Base-by-base conservation (phyloP, 2,113 vertebrate species). In the Fregetta grallaria region DNA sequence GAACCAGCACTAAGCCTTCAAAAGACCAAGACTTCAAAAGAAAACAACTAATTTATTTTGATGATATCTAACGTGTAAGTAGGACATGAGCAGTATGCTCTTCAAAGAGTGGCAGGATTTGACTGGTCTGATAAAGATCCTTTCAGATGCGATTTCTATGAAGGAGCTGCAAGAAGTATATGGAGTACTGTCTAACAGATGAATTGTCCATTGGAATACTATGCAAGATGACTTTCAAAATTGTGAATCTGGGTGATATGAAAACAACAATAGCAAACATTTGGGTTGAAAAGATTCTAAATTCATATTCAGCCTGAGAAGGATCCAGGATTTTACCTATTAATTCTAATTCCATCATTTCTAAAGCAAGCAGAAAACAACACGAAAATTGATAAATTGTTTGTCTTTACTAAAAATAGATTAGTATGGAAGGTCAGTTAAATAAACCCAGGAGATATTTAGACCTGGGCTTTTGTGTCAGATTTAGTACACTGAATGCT, bases 11-110 rank as follows among this genome's bases (percentile, higher is more conserved):
- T 94, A 96, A 90, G 70, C 50, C 26, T 76, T 86, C 38, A 76
- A 58, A 94, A 72, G 76, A 90, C 89, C 52, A 73, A 68, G 47
- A 50, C 68, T 96, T 97, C 53, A 94, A 88, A 97, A 91, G 45
- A 71, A 90, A 42, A 65, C 4, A 72, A 42, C 34, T 92, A 83
- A 87, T 95, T 94, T 96, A 95, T 95, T 94, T 77, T 88, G 52
- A 63, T 75, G 92, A 22, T 84, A 42, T 94, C 67, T 82, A 61
- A 74, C 65, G 95, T 52, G 15, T 80, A 65, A 74, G 80, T 86
- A 81, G 71, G 80, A 76, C 85, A 55, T 40, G 34, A 87, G 52
- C 52, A 29, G 32, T 52, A 9, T 61, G 32, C 62, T 95, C 88
- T 80, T 94, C 66, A 91, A 87, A 93, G 63, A 73, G 22, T 89